Percentiles rank a stretch among this genome's conserved stretches.
These are phyloP conservation scores for Ammospiza nelsoni DNA, from an alignment of 2,113 vertebrate species.

Conservation along the genomic window DNA sequence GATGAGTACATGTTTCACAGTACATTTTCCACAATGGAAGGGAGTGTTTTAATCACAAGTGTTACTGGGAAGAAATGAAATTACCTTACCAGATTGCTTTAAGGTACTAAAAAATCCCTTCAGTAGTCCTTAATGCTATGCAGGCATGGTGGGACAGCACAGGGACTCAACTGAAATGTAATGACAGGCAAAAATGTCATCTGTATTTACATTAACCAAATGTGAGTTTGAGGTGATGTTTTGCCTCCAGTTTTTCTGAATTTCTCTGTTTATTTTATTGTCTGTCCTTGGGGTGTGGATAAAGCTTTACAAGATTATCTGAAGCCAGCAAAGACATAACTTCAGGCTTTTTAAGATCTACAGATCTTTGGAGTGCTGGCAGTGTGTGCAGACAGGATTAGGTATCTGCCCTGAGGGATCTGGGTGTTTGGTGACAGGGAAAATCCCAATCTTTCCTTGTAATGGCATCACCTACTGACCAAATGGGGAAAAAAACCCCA, in stretches of 20 bases:
- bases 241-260: slow-evolving; percentile 40
- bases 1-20: slow-evolving; percentile 31
- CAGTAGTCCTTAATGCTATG: neutral
- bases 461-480: neutral
- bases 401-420: neutral
- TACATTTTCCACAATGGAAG: slow-evolving; percentile 16
- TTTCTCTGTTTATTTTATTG: neutral
- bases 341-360: neutral
- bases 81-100: slow-evolving; percentile 35
- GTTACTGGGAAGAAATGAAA: slow-evolving; percentile 1
- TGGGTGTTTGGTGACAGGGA: neutral
- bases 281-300: neutral
- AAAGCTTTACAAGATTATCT: slow-evolving; percentile 1
- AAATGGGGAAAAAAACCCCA: neutral
- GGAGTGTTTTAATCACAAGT: neutral
- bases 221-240: neutral
- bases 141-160: neutral
- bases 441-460: neutral
- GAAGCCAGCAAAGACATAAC: neutral
- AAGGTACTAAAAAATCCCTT: neutral
- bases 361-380: neutral
- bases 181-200: neutral
- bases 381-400: neutral
- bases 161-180: neutral
- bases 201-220: neutral